Evolutionary conservation across 2,888 invertebrate genomes (phyloP).

Genomic region (Hetaerina titia): DNA sequence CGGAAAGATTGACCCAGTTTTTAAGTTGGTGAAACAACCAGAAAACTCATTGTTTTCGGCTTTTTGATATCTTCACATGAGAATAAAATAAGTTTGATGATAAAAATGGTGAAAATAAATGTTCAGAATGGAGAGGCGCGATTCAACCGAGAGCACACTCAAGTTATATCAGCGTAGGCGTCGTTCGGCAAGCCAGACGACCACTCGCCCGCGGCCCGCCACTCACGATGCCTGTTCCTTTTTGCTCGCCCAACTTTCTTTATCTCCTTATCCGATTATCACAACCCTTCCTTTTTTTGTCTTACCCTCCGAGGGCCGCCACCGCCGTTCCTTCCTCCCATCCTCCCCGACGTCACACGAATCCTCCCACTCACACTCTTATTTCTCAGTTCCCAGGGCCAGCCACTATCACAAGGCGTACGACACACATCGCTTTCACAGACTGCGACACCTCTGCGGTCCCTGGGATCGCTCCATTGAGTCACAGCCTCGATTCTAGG

Average conservation of each 20-base stretch:
- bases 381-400: background rate
- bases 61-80: background rate
- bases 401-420: too few species aligned
- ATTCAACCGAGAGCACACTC: background rate
- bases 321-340: background rate
- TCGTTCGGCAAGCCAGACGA: background rate
- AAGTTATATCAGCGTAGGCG: background rate
- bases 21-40: too few species aligned
- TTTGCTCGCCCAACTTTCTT: background rate
- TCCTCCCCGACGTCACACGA: background rate
- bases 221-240: background rate
- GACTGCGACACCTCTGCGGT: background rate
- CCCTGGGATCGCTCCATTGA: background rate
- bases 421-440: background rate
- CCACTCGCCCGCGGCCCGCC: background rate
- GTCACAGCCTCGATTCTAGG: background rate
- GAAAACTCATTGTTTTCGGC: background rate
- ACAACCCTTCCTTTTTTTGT: background rate
- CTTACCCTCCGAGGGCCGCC: background rate
- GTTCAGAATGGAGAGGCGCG: background rate
- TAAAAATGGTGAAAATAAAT: background rate
- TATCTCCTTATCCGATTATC: constrained; percentile 18
- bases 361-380: background rate
- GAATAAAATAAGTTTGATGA: background rate
- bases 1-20: too few species aligned